Percentiles rank a stretch among this genome's conserved stretches.
phyloP scores from a whole-genome alignment of 1,140 invertebrate genomes.

The Zelostemma sp. region DNA sequence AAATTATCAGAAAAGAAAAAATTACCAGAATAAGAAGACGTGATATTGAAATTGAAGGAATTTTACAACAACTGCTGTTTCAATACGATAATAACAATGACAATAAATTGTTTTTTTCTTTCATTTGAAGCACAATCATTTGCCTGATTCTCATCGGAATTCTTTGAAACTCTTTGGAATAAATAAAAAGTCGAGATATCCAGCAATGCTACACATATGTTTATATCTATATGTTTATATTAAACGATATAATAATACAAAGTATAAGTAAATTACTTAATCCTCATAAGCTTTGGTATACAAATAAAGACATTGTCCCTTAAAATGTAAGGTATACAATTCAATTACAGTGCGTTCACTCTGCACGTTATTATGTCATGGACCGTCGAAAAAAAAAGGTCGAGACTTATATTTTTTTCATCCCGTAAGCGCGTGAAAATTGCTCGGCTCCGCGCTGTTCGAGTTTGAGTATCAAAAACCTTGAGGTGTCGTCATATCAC shows the following conservation, averaged over 20 bases:
- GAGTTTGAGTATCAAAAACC: conserved; percentile 56
- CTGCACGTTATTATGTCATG: conserved; percentile 41
- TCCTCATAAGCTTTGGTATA: conserved; percentile 70
- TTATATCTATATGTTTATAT: conserved; percentile 62
- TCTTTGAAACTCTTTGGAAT: conserved; percentile 2
- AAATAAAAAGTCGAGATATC: conserved; percentile 31
- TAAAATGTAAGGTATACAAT: conserved; percentile 38
- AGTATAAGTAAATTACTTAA: conserved; percentile 67
- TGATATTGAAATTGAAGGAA: too few species aligned
- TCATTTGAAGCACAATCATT: too few species aligned
- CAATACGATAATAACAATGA: too few species aligned
- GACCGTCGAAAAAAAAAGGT: background rate
- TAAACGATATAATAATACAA: conserved; percentile 68
- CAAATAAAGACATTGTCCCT: conserved; percentile 64
- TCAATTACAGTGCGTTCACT: conserved; percentile 30
- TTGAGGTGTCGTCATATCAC: conserved; percentile 67
- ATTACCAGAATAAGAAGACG: background rate
- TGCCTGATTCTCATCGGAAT: too few species aligned
- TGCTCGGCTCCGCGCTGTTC: conserved; percentile 29
- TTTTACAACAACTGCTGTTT: too few species aligned
- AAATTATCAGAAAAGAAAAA: conserved; percentile 1
- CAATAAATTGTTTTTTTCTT: too few species aligned
- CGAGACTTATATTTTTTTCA: background rate
- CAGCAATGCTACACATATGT: conserved; percentile 49
- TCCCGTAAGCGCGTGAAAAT: conserved; percentile 17